These are phyloP conservation scores for Triplophysa siluroides DNA, from an alignment of 2,113 vertebrate genomes.

Conservation along the genomic window DNA sequence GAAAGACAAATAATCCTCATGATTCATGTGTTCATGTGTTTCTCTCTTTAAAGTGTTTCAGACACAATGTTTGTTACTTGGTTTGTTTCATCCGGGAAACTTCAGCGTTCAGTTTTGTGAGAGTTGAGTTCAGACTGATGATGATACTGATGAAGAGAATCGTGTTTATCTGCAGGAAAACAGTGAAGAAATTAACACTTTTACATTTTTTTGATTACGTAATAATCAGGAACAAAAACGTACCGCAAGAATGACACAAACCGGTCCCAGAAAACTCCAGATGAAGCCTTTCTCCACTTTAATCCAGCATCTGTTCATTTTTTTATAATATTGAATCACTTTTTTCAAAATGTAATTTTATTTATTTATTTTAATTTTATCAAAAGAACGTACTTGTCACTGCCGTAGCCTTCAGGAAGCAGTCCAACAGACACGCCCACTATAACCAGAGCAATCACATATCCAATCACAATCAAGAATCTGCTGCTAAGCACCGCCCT, in stretches of 20 bases:
- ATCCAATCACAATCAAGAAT: conserved; percentile 42
- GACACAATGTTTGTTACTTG: no score
- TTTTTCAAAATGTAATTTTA: no score
- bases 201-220: no score
- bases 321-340: no score
- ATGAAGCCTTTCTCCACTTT: background rate
- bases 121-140: conserved; percentile 64
- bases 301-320: conserved; percentile 36
- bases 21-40: no score
- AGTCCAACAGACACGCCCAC: background rate
- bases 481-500: conserved; percentile 4
- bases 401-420: background rate
- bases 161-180: conserved; percentile 59
- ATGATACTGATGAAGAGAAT: conserved; percentile 63
- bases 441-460: background rate
- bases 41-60: no score
- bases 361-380: no score
- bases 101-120: conserved; percentile 13
- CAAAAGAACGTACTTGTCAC: background rate
- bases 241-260: conserved; percentile 31
- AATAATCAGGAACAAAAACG: fast-evolving
- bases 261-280: conserved; percentile 20
- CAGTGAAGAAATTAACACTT: no score
- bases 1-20: no score
- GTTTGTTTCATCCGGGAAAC: no score